Evolutionary conservation across 2,888 invertebrate species (phyloP).

Genomic region (Erannis defoliaria): DNA sequence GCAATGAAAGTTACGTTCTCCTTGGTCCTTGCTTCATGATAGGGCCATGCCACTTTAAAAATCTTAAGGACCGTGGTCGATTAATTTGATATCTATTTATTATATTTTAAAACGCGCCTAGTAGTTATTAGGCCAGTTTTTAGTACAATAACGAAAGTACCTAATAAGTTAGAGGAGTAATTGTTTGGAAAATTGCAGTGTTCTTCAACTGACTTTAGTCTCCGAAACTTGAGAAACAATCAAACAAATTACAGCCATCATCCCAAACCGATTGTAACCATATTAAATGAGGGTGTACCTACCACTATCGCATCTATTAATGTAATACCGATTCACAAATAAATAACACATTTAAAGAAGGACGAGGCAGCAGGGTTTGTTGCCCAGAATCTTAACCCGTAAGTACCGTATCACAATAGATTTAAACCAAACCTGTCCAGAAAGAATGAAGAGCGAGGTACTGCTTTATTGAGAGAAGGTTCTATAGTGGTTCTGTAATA

Average conservation of each 20-base stretch:
- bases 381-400: constrained; percentile 1
- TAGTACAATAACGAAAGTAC: neutral
- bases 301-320: constrained; percentile 80
- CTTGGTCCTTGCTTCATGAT: constrained; percentile 48
- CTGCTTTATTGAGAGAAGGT: constrained; percentile 14
- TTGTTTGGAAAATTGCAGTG: constrained; percentile 70
- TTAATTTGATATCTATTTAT: too few relatives aligned
- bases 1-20: constrained; percentile 44
- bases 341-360: constrained; percentile 83
- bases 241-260: constrained; percentile 77
- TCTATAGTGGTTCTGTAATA: constrained; percentile 6
- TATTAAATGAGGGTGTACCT: constrained; percentile 84
- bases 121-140: too few relatives aligned
- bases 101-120: too few relatives aligned
- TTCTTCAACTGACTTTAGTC: constrained; percentile 55
- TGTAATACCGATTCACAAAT: constrained; percentile 82
- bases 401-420: constrained; percentile 18
- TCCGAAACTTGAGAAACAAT: constrained; percentile 58
- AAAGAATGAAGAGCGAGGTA: neutral
- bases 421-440: neutral
- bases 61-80: too few relatives aligned
- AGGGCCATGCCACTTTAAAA: constrained; percentile 61
- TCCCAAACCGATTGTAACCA: constrained; percentile 78
- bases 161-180: constrained; percentile 46
- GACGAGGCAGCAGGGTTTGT: constrained; percentile 60